Evolutionary conservation across 2,888 invertebrate species (phyloP).

Genomic region (Ophioninae sp.): DNA sequence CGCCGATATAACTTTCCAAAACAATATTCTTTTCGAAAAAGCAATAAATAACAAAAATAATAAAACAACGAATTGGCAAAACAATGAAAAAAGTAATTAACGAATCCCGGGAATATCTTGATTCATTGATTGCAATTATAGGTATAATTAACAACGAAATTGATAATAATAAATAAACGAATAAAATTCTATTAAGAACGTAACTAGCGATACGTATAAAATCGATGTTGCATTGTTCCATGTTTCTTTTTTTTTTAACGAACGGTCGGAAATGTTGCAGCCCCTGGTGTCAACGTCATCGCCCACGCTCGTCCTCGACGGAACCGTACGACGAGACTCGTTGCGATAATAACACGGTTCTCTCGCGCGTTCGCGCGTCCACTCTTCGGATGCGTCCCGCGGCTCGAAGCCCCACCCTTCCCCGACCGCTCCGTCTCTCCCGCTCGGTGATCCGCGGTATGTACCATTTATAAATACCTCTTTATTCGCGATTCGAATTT

Average conservation of each 20-base stretch:
- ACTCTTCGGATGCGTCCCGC: constrained; percentile 43
- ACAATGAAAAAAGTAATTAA: no score
- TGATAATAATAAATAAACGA: neutral
- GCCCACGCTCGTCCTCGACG: constrained; percentile 61
- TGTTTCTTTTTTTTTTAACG: neutral
- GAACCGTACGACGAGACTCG: constrained; percentile 60
- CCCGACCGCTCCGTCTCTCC: neutral
- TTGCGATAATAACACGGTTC: constrained; percentile 61
- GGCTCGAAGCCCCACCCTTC: constrained; percentile 30
- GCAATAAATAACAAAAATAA: no score
- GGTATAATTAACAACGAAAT: neutral
- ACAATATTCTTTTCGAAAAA: no score
- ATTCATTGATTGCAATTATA: no score
- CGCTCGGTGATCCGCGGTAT: neutral
- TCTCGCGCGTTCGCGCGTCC: constrained; percentile 48
- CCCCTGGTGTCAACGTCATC: constrained; percentile 55
- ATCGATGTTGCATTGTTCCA: neutral
- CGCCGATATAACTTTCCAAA: no score
- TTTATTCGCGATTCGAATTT: neutral
- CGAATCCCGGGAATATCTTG: no score
- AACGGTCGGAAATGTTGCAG: constrained; percentile 15
- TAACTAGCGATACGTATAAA: neutral
- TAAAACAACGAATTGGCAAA: no score
- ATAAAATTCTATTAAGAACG: neutral
- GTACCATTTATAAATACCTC: constrained; percentile 1